Evolutionary conservation across 2,797 vertebrate species (phyloP), one percentile per base, ranked within the genome.

Genomic region (Erethizon dorsatum): DNA sequence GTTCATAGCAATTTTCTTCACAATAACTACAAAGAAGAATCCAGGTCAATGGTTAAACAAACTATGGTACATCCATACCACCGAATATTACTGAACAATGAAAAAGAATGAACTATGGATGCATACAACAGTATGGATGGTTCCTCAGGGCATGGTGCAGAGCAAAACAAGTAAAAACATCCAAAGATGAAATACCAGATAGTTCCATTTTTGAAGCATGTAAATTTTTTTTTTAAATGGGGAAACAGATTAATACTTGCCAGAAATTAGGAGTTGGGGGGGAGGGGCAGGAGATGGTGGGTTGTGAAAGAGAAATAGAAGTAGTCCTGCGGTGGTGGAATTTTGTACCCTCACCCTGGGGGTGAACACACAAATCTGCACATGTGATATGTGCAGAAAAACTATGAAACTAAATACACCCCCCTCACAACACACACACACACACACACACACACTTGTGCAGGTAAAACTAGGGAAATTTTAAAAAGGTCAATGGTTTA

Each of bases 181-280:
- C 6, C 6, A 79, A 56, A 45, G 24, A 13, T 67, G 41, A 67
- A 24, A 12, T 87, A n/a, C 14, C 37, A 31, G 5, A 11, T 20
- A 12, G 20, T 56, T 87, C 47, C 33, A 59, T 75, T 75, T 82
- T 41, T 89, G 54, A 80, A 87, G 33, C 45, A 4, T 65, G 6
- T 84, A 57, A 33, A 41, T 41, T 41, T 41, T 47, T 8, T 93
- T 97, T 41, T 88, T 59, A 91, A 87, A 88, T 57, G 15, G 4
- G 69, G 59, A 88, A 28, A 28, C 22, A 67, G 67, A 75, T 69
- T 1, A 47, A 2, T 41, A 13, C 37, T 87, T 79, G 6, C 28
- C 13, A 79, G 41, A 61, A 59, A 9, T 63, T 54, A 69, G 71
- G 12, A 54, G 26, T 2, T 92, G 5, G 26, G 26, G 61, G 41